Evolutionary conservation across 2,797 vertebrate species (phyloP).

Genomic region (Lacerta viridis): DNA sequence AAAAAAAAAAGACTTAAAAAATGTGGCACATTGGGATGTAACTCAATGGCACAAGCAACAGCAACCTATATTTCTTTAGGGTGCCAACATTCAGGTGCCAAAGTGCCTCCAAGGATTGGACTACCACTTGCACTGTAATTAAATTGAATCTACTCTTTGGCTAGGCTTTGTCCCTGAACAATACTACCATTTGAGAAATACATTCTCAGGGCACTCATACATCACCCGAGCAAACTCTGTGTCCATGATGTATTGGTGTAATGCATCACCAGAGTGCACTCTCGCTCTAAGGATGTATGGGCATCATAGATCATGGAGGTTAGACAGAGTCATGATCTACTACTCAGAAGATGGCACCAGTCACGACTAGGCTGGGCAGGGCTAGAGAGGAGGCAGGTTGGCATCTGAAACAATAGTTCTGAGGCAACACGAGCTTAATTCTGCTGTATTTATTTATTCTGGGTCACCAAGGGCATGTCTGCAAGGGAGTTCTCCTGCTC

Average conservation of each 20-base stretch:
- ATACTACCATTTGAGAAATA: constrained; percentile 74
- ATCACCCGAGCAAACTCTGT: constrained; percentile 75
- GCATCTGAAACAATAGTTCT: constrained; percentile 40
- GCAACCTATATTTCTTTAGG: constrained; percentile 69
- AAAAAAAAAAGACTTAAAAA: constrained; percentile 43
- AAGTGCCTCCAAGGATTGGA: constrained; percentile 50
- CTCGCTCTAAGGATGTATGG: constrained; percentile 77
- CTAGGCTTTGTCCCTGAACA: constrained; percentile 80
- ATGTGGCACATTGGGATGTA: constrained; percentile 36
- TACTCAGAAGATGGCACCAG: constrained; percentile 71
- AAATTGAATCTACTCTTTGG: constrained; percentile 82
- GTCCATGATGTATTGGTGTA: constrained; percentile 75
- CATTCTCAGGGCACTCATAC: constrained; percentile 79
- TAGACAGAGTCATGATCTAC: constrained; percentile 75
- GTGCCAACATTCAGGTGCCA: constrained; percentile 71
- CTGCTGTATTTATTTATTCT: constrained; percentile 53
- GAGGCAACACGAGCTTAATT: constrained; percentile 56
- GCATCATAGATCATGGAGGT: constrained; percentile 78
- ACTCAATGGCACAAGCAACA: constrained; percentile 53
- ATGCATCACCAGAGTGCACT: constrained; percentile 77
- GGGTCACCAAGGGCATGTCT: neutral
- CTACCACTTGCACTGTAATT: constrained; percentile 78
- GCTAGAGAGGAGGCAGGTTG: constrained; percentile 64
- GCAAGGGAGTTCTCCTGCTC: neutral
- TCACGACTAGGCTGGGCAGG: constrained; percentile 61